A percentile compares a stretch with the other conserved stretches of the same genome.
Conservation (phyloP, 30 jellyfish, hydroid and myxozoan genomes). For the Turritopsis dohrnii region DNA sequence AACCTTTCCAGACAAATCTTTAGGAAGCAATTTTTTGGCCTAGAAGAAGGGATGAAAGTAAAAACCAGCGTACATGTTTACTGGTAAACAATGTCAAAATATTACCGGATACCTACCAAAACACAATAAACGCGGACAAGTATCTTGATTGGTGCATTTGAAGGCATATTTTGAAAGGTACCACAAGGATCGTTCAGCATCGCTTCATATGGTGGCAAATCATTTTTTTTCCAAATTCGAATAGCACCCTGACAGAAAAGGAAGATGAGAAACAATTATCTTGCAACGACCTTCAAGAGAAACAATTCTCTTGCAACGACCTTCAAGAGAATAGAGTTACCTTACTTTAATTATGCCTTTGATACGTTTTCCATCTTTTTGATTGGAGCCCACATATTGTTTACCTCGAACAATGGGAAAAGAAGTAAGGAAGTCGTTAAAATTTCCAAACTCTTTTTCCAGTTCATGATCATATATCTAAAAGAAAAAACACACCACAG, state of each 20-base stretch:
- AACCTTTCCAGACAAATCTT: slow-evolving; percentile 36
- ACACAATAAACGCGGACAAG: slow-evolving; percentile 80
- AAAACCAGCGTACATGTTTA: too few relatives aligned
- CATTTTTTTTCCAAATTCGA: slow-evolving; percentile 34
- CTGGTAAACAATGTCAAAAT: too few relatives aligned
- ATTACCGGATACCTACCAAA: slow-evolving; percentile 37
- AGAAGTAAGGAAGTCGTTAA: slow-evolving; percentile 55
- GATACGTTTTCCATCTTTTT: slow-evolving; percentile 30
- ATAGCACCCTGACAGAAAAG: slow-evolving; percentile 34
- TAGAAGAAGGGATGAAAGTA: too few relatives aligned
- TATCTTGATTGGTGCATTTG: slow-evolving; percentile 51
- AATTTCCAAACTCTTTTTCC: slow-evolving; percentile 61
- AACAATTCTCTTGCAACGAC: not conserved
- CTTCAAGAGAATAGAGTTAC: not conserved
- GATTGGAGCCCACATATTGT: slow-evolving; percentile 37
- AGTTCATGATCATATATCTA: slow-evolving; percentile 66
- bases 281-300: too few relatives aligned
- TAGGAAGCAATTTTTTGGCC: slow-evolving; percentile 10
- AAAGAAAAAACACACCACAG: not conserved
- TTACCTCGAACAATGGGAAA: slow-evolving; percentile 56
- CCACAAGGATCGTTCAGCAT: slow-evolving; percentile 15
- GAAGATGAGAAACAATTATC: not conserved
- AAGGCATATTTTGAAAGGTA: slow-evolving; percentile 33
- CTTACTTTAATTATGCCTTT: slow-evolving; percentile 77
- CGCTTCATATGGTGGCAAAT: not conserved